Evolutionary conservation across 35 echinoderm and acorn worm species (phyloP), one percentile per base, ranked within the genome.

Genomic region (Heliocidaris erythrogramma): DNA sequence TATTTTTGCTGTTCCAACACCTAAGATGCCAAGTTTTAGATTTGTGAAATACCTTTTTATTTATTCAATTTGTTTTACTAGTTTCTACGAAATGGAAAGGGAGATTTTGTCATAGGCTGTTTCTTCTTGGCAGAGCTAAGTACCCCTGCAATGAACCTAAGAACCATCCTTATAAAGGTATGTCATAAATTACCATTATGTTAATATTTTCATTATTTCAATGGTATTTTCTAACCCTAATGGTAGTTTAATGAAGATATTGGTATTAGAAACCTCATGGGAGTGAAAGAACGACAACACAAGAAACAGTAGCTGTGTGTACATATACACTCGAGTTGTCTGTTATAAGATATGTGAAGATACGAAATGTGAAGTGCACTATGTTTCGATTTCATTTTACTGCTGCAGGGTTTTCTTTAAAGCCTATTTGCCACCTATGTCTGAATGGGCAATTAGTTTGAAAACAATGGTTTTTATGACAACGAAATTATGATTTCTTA

Each of bases 91-190:
- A 94, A 94, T 88, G 94, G 94, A 48, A 94, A 94, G 60, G 94
- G 94, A n/a, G 94, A 94, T 48, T 94, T 94, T 47, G 88, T 94
- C 35, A 48, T 94, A 7, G 94, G 94, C n/a, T 94, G 78, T 88
- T 94, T 94, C 85, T 94, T 86, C 49, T 48, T 88, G 27, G 48
- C 85, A 12, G 94, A 94, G 48, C n/a, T 94, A 42, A 87, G 71
- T n/a, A 94, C 60, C 85, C 94, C 94, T 21, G 71, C 85, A 48
- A 31, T 94, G 16, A 85, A 94, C n/a, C 16, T 94, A 6, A 94
- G 94, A 50, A 48, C 35, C 21, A 94, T 94, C 48, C 48, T 92
- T 10, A 92, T 92, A 5, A 92, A 92, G 90, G 90, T 92, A 92
- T 69, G 13, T 69, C 21, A 6, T 5, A 21, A 27, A 18, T 69